Base-by-base conservation (phyloP, 1,140 invertebrate species). In the Leptonema lineaticorne region DNA sequence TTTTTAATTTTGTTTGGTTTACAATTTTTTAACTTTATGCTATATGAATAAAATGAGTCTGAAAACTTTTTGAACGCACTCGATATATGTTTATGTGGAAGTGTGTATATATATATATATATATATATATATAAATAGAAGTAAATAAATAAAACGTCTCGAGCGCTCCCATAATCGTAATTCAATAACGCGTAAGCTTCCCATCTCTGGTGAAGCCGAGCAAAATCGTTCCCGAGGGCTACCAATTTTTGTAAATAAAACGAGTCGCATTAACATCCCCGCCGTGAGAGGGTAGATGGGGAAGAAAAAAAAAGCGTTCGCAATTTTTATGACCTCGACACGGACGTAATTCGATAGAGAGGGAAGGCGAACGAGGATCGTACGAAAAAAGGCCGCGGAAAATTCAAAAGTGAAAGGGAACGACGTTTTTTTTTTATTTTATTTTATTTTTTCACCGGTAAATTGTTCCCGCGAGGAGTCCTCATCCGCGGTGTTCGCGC, bases 201-300 rank as follows among this genome's bases (percentile, higher is more conserved):
- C 9, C 37, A 41, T 41, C 37, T 2, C 37, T 9, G 11, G 37
- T 9, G 37, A 3, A 11, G 2, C 37, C 37, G n/a, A n/a, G n/a
- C 9, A 41, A 41, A 41, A 41, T 41, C 37, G 9, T 41, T 41
- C 37, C 37, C 24, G 22, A 26, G 50, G 22, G 2, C 16, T 11
- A 11, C 20, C 50, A 53, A 26, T 53, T 53, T 53, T 53, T 11
- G 50, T 53, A 53, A 53, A 53, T 48, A 53, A 53, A 53, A 22
- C 50, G 50, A 53, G 4, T n/a, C 50, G 50, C 50, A 22, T 41
- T 41, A 26, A 22, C 18, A 20, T 22, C 46, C 4, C 6, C 6
- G 6, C 46, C 4, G 22, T 1, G 16, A 48, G 2, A 18, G 20
- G 9, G 20, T 48, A 24, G 5, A 18, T 1, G 5, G 2, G 2